Evolutionary conservation across 92 coral and sea anemone genomes (phyloP).

Genomic region (Blastomussa wellsi): DNA sequence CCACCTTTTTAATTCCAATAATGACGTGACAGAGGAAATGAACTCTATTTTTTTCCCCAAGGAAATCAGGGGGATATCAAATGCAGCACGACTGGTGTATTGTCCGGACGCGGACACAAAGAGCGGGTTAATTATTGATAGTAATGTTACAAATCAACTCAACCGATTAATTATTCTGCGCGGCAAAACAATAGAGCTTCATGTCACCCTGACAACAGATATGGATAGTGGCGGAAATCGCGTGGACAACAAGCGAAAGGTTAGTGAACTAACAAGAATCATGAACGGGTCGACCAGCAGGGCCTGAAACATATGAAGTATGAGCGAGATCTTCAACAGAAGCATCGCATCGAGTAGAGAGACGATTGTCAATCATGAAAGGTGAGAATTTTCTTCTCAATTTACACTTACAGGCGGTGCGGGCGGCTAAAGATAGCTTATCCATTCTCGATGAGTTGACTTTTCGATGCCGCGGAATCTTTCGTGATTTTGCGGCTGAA

Average conservation of each 20-base stretch:
- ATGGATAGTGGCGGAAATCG: conserved; percentile 22
- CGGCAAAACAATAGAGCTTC: conserved; percentile 20
- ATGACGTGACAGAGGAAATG: neutral
- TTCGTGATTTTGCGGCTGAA: neutral
- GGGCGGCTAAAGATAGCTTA: neutral
- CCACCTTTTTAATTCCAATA: no score
- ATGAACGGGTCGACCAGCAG: neutral
- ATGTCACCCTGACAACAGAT: conserved; percentile 33
- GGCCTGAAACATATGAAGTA: neutral
- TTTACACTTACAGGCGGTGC: neutral
- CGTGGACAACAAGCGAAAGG: neutral
- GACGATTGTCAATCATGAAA: conserved; percentile 1
- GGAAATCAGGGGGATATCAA: neutral
- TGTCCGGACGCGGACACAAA: no score
- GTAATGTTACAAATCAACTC: neutral
- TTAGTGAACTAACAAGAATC: neutral
- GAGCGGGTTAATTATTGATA: conserved; percentile 8
- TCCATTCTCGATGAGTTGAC: neutral
- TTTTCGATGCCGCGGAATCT: neutral
- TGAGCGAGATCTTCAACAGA: conserved; percentile 15
- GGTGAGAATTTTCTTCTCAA: conserved; percentile 9
- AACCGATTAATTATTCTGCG: neutral
- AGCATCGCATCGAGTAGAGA: neutral
- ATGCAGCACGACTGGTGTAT: no score
- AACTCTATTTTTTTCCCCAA: neutral